A percentile compares a stretch with the other conserved stretches of the same genome.
These are phyloP conservation scores for Falco biarmicus DNA, from an alignment of 2,797 vertebrate genomes.

Conservation along the genomic window DNA sequence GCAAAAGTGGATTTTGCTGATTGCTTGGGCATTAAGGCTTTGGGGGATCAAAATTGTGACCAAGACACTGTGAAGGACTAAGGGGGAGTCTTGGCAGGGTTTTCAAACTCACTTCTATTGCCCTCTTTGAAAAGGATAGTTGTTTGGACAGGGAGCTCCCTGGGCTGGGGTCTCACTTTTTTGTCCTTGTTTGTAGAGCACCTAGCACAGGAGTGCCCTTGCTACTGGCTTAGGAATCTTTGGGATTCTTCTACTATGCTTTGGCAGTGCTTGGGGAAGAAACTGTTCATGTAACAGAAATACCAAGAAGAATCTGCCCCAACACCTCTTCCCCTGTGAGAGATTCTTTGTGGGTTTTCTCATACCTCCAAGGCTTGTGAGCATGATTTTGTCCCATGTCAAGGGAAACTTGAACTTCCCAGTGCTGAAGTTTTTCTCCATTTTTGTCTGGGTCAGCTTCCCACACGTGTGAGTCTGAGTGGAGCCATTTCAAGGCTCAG, in stretches of 20 bases:
- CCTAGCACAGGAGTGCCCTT: not conserved
- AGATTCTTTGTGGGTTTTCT: not conserved
- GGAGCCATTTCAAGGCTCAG: constrained; percentile 8
- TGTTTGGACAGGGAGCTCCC: not conserved
- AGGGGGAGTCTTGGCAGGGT: not conserved
- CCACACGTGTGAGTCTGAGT: not conserved
- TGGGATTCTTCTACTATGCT: not conserved
- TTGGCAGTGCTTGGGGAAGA: not conserved
- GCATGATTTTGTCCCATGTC: not conserved
- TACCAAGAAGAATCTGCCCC: not conserved
- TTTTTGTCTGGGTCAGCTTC: constrained; percentile 1
- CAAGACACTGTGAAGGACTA: not conserved
- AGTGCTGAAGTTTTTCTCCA: not conserved
- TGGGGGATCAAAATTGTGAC: not conserved
- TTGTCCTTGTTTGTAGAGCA: not conserved
- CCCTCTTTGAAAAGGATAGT: not conserved
- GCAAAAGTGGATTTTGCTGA: not conserved
- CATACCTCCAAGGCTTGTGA: not conserved
- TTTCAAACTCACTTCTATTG: not conserved
- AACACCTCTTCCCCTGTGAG: not conserved
- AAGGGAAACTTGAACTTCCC: not conserved
- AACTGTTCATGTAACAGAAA: not conserved
- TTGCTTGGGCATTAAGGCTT: not conserved
- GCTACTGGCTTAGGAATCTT: not conserved
- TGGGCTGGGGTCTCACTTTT: not conserved